Percentiles rank a stretch among this genome's conserved stretches.
Evolutionary conservation across 2,113 vertebrate genomes (phyloP).

Genomic region (Echinops telfairi): DNA sequence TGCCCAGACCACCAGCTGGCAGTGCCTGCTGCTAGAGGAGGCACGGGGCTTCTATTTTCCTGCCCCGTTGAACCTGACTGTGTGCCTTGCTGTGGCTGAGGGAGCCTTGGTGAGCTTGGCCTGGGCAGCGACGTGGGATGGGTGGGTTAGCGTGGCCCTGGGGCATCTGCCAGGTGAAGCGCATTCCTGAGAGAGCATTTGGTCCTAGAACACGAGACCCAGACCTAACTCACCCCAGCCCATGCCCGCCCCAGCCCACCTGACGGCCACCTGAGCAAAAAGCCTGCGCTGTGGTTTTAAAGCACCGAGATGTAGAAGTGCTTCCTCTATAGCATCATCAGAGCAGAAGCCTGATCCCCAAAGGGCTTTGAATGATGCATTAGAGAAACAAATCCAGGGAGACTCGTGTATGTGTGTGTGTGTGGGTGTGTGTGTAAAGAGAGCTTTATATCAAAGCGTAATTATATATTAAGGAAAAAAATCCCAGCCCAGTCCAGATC

Average conservation of each 20-base stretch:
- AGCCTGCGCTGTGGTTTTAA: neutral
- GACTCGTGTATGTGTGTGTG: too few species aligned
- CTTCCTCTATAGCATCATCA: neutral
- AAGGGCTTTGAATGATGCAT: neutral
- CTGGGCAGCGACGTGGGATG: neutral
- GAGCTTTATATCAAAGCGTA: too few species aligned
- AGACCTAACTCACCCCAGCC: neutral
- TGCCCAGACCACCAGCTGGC: too few species aligned
- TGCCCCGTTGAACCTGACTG: too few species aligned
- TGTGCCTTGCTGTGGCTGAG: too few species aligned
- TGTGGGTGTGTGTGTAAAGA: too few species aligned
- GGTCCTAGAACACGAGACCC: neutral
- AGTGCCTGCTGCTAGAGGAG: neutral
- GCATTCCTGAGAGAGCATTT: neutral
- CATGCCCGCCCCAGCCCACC: neutral
- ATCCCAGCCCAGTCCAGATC: too few species aligned
- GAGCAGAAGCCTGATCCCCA: conserved; percentile 4
- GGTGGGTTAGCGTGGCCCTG: neutral
- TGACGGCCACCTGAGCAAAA: neutral
- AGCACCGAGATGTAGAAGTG: neutral
- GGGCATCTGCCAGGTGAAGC: neutral
- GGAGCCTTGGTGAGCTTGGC: too few species aligned
- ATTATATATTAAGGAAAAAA: too few species aligned
- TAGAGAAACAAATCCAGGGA: too few species aligned
- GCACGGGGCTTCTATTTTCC: too few species aligned